Conservation (phyloP, 2,888 invertebrate genomes). For the Apodemia duryi region DNA sequence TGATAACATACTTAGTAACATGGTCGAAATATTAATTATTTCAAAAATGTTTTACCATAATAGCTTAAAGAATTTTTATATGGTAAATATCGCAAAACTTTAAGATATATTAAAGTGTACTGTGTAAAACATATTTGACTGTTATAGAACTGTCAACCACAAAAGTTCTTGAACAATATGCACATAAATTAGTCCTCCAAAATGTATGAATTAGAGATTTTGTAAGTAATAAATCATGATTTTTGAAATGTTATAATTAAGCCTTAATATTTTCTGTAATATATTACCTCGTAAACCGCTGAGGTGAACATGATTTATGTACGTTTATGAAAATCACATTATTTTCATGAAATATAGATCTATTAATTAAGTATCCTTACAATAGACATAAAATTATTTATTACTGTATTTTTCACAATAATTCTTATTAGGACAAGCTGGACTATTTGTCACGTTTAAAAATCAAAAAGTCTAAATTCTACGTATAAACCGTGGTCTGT, state of each 20-base stretch:
- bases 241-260: conserved; percentile 54
- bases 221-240: conserved; percentile 53
- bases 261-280: conserved; percentile 43
- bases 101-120: background rate
- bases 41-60: conserved; percentile 1
- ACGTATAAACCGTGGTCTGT: too few relatives aligned
- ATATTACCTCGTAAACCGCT: conserved; percentile 40
- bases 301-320: conserved; percentile 3
- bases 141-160: conserved; percentile 20
- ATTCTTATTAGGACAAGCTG: too few relatives aligned
- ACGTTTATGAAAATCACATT: conserved; percentile 21
- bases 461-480: too few relatives aligned
- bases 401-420: background rate
- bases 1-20: background rate
- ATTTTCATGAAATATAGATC: background rate
- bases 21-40: background rate
- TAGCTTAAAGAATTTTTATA: background rate
- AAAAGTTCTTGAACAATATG: conserved; percentile 29
- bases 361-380: background rate
- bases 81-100: background rate
- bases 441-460: too few relatives aligned
- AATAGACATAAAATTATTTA: background rate
- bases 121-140: background rate
- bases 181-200: conserved; percentile 31
- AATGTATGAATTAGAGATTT: conserved; percentile 25